These are phyloP conservation scores for Rapana venosa DNA, from an alignment of 2,888 invertebrate species.

Conservation along the genomic window DNA sequence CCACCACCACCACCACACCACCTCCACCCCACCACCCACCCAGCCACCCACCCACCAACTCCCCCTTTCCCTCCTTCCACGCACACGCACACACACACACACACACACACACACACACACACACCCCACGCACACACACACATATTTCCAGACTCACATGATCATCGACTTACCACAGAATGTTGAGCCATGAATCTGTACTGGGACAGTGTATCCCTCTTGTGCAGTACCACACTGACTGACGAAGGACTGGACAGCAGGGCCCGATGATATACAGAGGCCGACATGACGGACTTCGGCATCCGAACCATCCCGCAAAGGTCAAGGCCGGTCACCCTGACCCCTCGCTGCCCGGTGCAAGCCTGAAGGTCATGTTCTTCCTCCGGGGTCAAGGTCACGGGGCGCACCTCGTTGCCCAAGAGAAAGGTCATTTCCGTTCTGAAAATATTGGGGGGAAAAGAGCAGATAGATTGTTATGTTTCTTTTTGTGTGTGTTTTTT, in stretches of 20 bases:
- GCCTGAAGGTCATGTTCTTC: conserved; percentile 80
- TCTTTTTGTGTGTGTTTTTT: background rate
- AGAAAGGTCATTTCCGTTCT: conserved; percentile 45
- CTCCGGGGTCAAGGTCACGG: background rate
- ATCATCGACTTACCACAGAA: conserved; percentile 54
- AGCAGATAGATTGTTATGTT: background rate
- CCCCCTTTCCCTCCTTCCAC: too few species aligned
- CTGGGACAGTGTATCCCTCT: conserved; percentile 70
- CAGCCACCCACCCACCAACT: too few species aligned
- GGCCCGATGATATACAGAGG: conserved; percentile 79
- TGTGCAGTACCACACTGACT: conserved; percentile 62
- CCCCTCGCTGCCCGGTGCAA: conserved; percentile 80
- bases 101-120: background rate
- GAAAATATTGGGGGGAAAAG: background rate
- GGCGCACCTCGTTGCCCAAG: conserved; percentile 77
- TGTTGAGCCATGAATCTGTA: conserved; percentile 71
- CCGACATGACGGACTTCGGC: conserved; percentile 83
- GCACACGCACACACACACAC: background rate
- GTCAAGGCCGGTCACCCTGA: conserved; percentile 89
- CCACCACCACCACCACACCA: too few species aligned
- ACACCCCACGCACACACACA: background rate
- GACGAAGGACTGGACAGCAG: conserved; percentile 67
- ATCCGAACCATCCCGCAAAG: conserved; percentile 87
- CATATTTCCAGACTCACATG: background rate
- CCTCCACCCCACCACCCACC: too few species aligned